These are phyloP conservation scores for Dicyrtoma fusca DNA, from an alignment of 2,888 invertebrate species.

Conservation along the genomic window DNA sequence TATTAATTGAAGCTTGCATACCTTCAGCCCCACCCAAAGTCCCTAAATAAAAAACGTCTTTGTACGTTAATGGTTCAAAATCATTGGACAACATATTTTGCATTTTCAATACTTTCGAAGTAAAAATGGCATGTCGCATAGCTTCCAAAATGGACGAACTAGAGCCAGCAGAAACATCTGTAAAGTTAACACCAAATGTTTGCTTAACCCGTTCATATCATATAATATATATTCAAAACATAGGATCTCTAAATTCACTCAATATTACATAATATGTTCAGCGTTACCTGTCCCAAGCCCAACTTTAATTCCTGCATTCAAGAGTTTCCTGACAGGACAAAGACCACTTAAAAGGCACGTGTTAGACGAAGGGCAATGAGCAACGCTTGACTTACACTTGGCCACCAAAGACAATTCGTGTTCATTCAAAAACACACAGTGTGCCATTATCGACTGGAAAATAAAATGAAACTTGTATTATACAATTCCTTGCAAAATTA, in stretches of 20 bases:
- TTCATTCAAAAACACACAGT: conserved; percentile 75
- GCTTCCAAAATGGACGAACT: conserved; percentile 75
- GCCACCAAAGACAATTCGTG: conserved; percentile 70
- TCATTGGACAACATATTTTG: conserved; percentile 54
- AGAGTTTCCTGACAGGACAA: conserved; percentile 73
- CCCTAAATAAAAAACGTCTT: conserved; percentile 81
- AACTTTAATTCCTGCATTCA: conserved; percentile 70
- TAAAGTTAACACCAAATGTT: too few species aligned
- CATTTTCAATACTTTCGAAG: conserved; percentile 71
- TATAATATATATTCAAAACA: neutral
- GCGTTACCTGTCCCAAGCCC: conserved; percentile 85
- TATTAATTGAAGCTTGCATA: conserved; percentile 58
- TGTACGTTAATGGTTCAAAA: conserved; percentile 66
- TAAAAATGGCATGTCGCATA: conserved; percentile 73
- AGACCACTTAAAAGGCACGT: conserved; percentile 77
- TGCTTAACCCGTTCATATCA: too few species aligned
- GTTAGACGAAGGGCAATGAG: conserved; percentile 89
- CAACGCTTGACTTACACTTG: conserved; percentile 68
- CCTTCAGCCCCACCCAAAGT: conserved; percentile 84
- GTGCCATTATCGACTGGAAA: conserved; percentile 75
- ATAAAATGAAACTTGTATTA: conserved; percentile 7
- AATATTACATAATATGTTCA: too few species aligned
- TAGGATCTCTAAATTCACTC: neutral
- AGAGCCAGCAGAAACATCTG: conserved; percentile 84
- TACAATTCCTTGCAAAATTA: too few species aligned